Percentiles rank a stretch among this genome's conserved stretches.
These are phyloP conservation scores for Eclectus roratus DNA, from an alignment of 2,113 vertebrate genomes.

Conservation along the genomic window DNA sequence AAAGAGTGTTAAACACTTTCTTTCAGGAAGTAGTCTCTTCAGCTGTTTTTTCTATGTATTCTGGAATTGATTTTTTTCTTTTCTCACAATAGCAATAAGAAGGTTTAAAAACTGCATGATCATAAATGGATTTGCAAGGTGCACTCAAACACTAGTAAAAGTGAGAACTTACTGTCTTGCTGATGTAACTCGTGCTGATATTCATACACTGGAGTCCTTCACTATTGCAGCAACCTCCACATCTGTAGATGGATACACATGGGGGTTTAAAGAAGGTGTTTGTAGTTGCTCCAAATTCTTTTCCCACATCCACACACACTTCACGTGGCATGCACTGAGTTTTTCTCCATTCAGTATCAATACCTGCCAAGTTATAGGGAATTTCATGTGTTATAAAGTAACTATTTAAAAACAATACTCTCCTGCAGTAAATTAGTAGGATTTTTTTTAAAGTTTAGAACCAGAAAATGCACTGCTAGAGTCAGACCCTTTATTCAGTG, in stretches of 20 bases:
- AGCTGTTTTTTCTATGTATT: neutral
- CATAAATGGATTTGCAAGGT: neutral
- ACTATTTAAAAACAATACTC: constrained; percentile 20
- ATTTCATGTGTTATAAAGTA: constrained; percentile 70
- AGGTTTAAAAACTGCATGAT: neutral
- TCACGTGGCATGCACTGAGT: constrained; percentile 95
- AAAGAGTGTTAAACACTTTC: neutral
- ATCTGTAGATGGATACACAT: constrained; percentile 99
- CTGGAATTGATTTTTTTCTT: neutral
- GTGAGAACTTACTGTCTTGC: constrained; percentile 89
- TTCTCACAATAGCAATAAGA: neutral
- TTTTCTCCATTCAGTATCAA: constrained; percentile 98
- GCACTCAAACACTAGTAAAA: neutral
- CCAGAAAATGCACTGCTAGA: neutral
- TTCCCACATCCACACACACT: constrained; percentile 98
- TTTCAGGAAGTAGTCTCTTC: neutral
- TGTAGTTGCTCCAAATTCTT: constrained; percentile 96
- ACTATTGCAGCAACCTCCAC: constrained; percentile 98
- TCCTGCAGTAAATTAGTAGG: neutral
- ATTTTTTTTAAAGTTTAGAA: neutral
- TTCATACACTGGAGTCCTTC: constrained; percentile 96
- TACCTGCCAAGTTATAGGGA: constrained; percentile 87
- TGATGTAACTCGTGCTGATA: constrained; percentile 92
- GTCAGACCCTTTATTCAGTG: neutral
- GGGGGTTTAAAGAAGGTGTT: constrained; percentile 99